Base-by-base conservation (phyloP, 92 coral and sea anemone species). In the Pocillopora grandis region DNA sequence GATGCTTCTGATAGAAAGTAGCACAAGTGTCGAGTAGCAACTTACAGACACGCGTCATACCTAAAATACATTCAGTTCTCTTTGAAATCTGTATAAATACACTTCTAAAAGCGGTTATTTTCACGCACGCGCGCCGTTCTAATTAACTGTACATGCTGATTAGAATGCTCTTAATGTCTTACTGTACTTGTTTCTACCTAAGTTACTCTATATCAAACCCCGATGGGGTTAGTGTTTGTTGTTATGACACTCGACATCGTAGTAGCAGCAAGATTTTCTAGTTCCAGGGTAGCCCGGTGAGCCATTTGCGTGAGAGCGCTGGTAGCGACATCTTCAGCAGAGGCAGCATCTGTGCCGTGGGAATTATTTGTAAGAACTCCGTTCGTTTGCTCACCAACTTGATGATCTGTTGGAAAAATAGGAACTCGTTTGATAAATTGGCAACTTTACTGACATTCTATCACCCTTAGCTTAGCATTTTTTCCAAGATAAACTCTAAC, bases 291-390 rank as follows among this genome's bases (percentile, higher is more conserved):
- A 42, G 93, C 98, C 58, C 93, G 90, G 82, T 91, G 92, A 10
- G 98, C 93, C 95, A 94, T 91, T 58, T 94, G 98, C 55, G 93
- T 91, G 42, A 94, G 93, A 60, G 98, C 95, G 79, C 95, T 94
- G 87, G 98, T 92, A 35, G 94, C 98, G 65, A 91, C 91, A 74
- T 91, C 95, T 85, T 94, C 95, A 18, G 91, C 95, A 23, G 98
- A 76, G 65, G 83, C 85, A 0, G 85, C 77, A 14, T 90, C 91
- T 52, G 83, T 42, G 8, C 52, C 62, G 59, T 87, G 93, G 16
- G 90, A 80, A 78, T 87, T 87, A 57, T 84, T 83, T 69, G 89
- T 80, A 42, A 76, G 87, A 69, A 89, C 89, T 42, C 92, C 95
- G 66, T 80, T 80, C 67, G 88, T 69, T 57, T 83, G 87, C 12